Base-by-base conservation (phyloP, 2,797 vertebrate genomes). In the Nyctibius grandis region DNA sequence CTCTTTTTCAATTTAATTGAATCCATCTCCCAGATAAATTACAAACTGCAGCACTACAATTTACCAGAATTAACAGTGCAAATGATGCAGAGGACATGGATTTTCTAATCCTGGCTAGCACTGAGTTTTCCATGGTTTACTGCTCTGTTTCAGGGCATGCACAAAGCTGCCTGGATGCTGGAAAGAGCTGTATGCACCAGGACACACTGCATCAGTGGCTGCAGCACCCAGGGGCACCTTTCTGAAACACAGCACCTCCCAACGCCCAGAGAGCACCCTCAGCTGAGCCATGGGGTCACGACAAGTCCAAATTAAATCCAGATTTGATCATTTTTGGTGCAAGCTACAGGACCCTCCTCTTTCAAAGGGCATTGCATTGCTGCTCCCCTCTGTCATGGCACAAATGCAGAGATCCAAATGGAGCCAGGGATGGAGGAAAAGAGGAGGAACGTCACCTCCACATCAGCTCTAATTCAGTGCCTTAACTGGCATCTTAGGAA, bases 1-100 rank as follows among this genome's bases (percentile, higher is more conserved):
- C 31, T 92, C 77, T 94, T 92, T 96, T 94, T 59, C 76, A 77
- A n/a, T 88, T 94, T 94, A 91, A 94, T 79, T 90, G 85, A 95
- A 81, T 93, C 54, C 50, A 65, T 84, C 88, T 95, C 77, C 56
- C 68, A 90, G 74, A 81, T 50, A 94, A 93, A 95, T 93, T 90
- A 95, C 74, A 76, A 95, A 91, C 25, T 29, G 45, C 45, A 90
- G 90, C 31, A 61, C 90, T 91, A 10, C 88, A 93, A 94, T 91
- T 95, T 86, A 88, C 0, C 1, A 25, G 85, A 89, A 91, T 93
- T 95, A 96, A 76, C 65, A 86, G 1, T 69, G 53, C 34, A 78
- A 89, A 75, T 1, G 17, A 93, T 45, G 65, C 67, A 91, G 67
- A 95, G 40, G 44, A 90, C 26, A 17, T 1, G 28, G 56, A 45